Percentiles rank a stretch among this genome's conserved stretches.
These are phyloP conservation scores for Bolborhynchus lineola DNA, from an alignment of 2,113 vertebrate species.

Conservation along the genomic window DNA sequence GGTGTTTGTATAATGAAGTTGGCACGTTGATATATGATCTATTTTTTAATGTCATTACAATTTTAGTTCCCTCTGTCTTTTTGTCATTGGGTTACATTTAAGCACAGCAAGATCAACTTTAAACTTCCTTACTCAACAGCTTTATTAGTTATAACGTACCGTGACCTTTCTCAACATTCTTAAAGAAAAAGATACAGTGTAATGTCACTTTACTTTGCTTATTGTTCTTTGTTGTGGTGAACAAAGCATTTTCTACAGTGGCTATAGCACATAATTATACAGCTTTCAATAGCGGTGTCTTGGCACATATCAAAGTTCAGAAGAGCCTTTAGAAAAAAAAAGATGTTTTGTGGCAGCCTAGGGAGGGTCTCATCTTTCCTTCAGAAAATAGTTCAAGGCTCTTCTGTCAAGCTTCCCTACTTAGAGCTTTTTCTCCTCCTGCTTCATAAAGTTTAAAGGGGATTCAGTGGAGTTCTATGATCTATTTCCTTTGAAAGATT, in stretches of 20 bases:
- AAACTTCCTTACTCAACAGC: constrained; percentile 84
- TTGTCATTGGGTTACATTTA: constrained; percentile 79
- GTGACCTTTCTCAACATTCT: constrained; percentile 83
- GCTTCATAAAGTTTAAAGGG: constrained; percentile 92
- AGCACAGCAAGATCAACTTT: constrained; percentile 78
- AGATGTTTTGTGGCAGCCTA: constrained; percentile 93
- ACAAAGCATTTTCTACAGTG: constrained; percentile 85
- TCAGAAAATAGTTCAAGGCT: constrained; percentile 93
- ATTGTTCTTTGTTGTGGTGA: constrained; percentile 86
- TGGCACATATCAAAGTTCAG: constrained; percentile 86
- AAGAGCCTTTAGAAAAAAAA: constrained; percentile 87
- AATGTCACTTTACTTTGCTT: constrained; percentile 84
- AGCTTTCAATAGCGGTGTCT: constrained; percentile 86
- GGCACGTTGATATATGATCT: constrained; percentile 68
- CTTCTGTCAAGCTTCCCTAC: constrained; percentile 91
- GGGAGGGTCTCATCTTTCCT: constrained; percentile 96
- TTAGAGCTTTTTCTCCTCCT: constrained; percentile 87
- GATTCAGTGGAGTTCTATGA: constrained; percentile 89
- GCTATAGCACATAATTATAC: constrained; percentile 86
- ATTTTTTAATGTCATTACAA: constrained; percentile 77
- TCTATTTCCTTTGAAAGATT: constrained; percentile 89
- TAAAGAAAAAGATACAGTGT: constrained; percentile 85
- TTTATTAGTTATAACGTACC: constrained; percentile 81
- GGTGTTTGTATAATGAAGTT: constrained; percentile 76
- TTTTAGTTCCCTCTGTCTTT: constrained; percentile 74